phyloP scores from a whole-genome alignment of 2,797 vertebrate genomes.

The Macropodus opercularis region DNA sequence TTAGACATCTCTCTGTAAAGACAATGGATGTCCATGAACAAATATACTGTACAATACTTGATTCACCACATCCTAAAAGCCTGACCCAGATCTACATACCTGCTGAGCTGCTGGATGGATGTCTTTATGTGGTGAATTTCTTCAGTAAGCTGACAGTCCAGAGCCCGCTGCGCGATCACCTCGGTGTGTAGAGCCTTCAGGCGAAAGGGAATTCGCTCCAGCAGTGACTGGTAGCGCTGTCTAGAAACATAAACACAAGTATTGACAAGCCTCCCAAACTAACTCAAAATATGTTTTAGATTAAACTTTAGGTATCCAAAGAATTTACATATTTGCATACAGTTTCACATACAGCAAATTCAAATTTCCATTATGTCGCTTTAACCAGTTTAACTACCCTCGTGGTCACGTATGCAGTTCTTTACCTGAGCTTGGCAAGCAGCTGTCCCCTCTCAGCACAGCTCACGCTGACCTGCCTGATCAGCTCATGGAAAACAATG shows the following conservation, averaged over 20 bases:
- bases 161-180: constrained; percentile 82
- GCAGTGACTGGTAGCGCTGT: constrained; percentile 84
- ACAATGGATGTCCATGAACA: constrained; percentile 11
- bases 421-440: constrained; percentile 90
- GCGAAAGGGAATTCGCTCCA: constrained; percentile 84
- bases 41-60: background rate
- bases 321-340: too few relatives aligned
- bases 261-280: background rate
- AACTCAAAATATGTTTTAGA: background rate
- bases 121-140: constrained; percentile 86
- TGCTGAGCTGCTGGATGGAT: constrained; percentile 81
- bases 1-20: constrained; percentile 82
- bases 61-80: background rate
- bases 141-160: constrained; percentile 86
- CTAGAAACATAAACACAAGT: constrained; percentile 65
- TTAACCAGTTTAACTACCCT: background rate
- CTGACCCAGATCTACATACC: constrained; percentile 76
- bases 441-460: constrained; percentile 90
- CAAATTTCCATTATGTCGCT: background rate
- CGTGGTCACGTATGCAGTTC: background rate
- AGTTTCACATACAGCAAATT: background rate
- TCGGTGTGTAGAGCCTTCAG: constrained; percentile 87
- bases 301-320: background rate
- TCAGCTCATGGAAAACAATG: constrained; percentile 90
- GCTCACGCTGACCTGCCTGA: constrained; percentile 90